Percentiles rank a stretch among this genome's conserved stretches.
These are phyloP conservation scores for Tenebrio molitor DNA, from an alignment of 1,140 invertebrate species.

Conservation along the genomic window DNA sequence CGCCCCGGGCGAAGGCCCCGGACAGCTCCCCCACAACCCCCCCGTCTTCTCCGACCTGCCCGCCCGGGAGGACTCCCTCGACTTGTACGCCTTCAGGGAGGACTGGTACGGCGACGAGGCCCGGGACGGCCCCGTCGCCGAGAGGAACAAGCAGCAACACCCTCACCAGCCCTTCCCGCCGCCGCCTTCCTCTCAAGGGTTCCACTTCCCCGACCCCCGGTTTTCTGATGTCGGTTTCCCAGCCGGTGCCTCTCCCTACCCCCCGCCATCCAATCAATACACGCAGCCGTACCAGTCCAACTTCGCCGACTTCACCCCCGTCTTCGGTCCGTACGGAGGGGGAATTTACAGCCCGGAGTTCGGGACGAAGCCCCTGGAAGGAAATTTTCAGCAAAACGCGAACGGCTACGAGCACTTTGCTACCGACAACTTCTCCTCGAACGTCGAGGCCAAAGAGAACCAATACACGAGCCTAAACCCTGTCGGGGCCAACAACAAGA, in stretches of 20 bases:
- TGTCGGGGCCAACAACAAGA: conserved; percentile 74
- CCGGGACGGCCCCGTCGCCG: conserved; percentile 57
- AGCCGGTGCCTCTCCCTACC: conserved; percentile 50
- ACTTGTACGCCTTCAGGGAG: conserved; percentile 77
- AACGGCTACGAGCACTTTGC: conserved; percentile 65
- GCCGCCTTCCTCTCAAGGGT: conserved; percentile 51
- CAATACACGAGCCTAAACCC: conserved; percentile 73
- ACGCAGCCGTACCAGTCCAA: conserved; percentile 66
- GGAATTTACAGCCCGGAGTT: conserved; percentile 42
- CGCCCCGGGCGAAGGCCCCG: conserved; percentile 62
- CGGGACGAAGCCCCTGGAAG: conserved; percentile 41
- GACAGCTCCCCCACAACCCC: conserved; percentile 49
- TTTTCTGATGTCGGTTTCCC: conserved; percentile 59
- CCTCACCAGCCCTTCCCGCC: conserved; percentile 58
- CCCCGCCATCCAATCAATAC: conserved; percentile 65
- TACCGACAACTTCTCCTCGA: conserved; percentile 52
- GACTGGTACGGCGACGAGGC: conserved; percentile 77
- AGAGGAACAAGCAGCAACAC: conserved; percentile 56
- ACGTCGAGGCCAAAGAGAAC: conserved; percentile 64
- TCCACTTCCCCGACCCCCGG: conserved; percentile 57
- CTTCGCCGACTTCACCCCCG: conserved; percentile 72
- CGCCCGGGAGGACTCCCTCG: conserved; percentile 73
- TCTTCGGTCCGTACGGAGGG: conserved; percentile 70
- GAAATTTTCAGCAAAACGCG: conserved; percentile 45
- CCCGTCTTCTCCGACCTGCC: conserved; percentile 67